phyloP scores from a whole-genome alignment of 2,113 vertebrate species.

The Acanthisitta chloris region DNA sequence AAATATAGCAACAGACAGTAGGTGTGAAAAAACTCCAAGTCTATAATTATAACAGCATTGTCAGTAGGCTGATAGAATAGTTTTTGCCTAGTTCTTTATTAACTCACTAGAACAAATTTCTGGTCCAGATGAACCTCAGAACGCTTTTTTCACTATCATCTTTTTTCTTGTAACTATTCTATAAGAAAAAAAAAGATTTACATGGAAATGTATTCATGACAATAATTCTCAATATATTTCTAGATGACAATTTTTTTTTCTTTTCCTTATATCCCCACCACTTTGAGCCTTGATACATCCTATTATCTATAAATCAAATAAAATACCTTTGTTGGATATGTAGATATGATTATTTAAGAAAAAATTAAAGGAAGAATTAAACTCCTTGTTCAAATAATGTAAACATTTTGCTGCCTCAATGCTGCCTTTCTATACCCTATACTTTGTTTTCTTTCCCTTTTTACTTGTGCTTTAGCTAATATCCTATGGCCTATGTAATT shows the following conservation, averaged over 20 bases:
- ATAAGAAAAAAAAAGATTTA: not conserved
- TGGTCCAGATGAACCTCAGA: not conserved
- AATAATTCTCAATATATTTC: not conserved
- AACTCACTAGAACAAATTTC: not conserved
- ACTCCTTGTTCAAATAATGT: not conserved
- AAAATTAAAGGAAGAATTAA: not conserved
- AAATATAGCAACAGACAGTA: not conserved
- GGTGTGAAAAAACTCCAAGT: not conserved
- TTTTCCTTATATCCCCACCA: rapidly evolving
- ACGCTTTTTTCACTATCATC: not conserved
- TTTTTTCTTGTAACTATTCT: not conserved
- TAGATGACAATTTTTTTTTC: not conserved
- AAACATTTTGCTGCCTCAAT: not conserved
- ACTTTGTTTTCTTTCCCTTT: not conserved
- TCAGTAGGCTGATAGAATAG: not conserved
- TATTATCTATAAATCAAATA: not conserved
- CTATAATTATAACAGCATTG: not conserved
- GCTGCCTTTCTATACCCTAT: not conserved
- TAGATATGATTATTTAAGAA: not conserved
- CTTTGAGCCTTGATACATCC: not conserved
- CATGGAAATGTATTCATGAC: not conserved
- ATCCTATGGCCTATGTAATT: not conserved
- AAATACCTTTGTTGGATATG: not conserved
- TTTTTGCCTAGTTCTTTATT: not conserved
- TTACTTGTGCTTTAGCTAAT: not conserved